Conservation (phyloP, 2,797 vertebrate species). For the Sebastes matsubarae region DNA sequence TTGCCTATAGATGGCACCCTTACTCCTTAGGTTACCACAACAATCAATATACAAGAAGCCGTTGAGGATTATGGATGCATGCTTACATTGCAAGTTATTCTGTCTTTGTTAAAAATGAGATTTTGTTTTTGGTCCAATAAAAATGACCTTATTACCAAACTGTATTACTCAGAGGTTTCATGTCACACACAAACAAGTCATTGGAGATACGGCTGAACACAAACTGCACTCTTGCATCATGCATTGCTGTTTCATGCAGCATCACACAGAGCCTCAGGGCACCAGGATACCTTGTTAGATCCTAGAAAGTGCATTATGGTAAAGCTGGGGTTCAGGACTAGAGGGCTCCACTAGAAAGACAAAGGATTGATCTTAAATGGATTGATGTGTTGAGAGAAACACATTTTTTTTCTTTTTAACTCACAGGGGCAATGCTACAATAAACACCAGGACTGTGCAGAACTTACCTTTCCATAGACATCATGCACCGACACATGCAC, state of each 20-base stretch:
- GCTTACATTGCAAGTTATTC: constrained; percentile 9
- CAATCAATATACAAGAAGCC: constrained; percentile 17
- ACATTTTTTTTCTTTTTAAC: constrained; percentile 18
- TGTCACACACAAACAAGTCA: constrained; percentile 42
- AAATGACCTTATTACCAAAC: constrained; percentile 15
- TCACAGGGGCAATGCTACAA: not conserved
- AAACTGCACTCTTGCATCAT: constrained; percentile 65
- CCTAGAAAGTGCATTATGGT: constrained; percentile 99
- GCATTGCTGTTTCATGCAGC: constrained; percentile 82
- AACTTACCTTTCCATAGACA: constrained; percentile 93
- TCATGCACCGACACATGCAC: constrained; percentile 96
- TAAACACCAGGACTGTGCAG: not conserved
- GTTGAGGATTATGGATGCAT: constrained; percentile 27
- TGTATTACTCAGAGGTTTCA: constrained; percentile 6
- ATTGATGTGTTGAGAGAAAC: constrained; percentile 23
- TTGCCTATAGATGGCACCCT: constrained; percentile 66
- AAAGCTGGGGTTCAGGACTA: constrained; percentile 99
- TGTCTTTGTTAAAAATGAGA: constrained; percentile 8
- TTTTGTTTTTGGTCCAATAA: not conserved
- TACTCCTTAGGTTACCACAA: constrained; percentile 30
- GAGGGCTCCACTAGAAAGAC: constrained; percentile 97
- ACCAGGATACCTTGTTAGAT: constrained; percentile 94
- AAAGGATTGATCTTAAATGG: constrained; percentile 72
- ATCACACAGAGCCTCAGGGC: constrained; percentile 66
- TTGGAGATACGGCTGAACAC: constrained; percentile 27